A percentile compares a stretch with the other conserved stretches of the same genome.
Evolutionary conservation across 2,888 invertebrate species (phyloP).

Genomic region (Thymelicus acteon): DNA sequence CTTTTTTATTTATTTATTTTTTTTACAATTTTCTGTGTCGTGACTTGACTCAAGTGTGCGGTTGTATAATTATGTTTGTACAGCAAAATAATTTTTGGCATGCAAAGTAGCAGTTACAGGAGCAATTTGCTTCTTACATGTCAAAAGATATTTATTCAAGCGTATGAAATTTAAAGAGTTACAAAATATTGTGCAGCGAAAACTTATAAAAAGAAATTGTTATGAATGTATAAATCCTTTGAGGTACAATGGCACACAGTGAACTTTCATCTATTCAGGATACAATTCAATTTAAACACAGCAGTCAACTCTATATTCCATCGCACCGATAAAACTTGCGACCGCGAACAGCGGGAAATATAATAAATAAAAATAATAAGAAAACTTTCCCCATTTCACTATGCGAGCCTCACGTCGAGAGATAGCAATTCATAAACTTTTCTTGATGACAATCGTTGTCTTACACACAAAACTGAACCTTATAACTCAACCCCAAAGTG

Average conservation of each 20-base stretch:
- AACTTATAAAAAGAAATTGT: neutral
- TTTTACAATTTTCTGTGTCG: too few relatives aligned
- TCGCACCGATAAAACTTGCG: slow-evolving; percentile 50
- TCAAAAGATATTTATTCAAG: too few relatives aligned
- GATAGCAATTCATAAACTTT: slow-evolving; percentile 66
- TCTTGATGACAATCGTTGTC: slow-evolving; percentile 41
- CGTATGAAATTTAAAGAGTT: too few relatives aligned
- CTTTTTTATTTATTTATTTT: too few relatives aligned
- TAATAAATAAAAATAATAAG: slow-evolving; percentile 83
- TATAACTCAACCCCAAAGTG: slow-evolving; percentile 1
- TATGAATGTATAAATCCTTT: neutral
- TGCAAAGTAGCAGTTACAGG: too few relatives aligned
- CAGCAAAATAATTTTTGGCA: too few relatives aligned
- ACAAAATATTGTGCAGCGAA: too few relatives aligned
- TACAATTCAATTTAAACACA: slow-evolving; percentile 36
- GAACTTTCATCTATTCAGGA: slow-evolving; percentile 25
- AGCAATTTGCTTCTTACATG: too few relatives aligned
- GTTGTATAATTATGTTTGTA: too few relatives aligned
- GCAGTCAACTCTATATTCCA: slow-evolving; percentile 40
- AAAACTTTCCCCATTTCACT: slow-evolving; percentile 80
- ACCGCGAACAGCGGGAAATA: slow-evolving; percentile 66
- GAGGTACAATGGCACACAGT: neutral
- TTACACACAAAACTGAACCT: slow-evolving; percentile 9
- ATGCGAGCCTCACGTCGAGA: slow-evolving; percentile 63
- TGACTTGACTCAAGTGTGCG: too few relatives aligned